Conservation (phyloP, 2,113 vertebrate species). For the Oplegnathus fasciatus region DNA sequence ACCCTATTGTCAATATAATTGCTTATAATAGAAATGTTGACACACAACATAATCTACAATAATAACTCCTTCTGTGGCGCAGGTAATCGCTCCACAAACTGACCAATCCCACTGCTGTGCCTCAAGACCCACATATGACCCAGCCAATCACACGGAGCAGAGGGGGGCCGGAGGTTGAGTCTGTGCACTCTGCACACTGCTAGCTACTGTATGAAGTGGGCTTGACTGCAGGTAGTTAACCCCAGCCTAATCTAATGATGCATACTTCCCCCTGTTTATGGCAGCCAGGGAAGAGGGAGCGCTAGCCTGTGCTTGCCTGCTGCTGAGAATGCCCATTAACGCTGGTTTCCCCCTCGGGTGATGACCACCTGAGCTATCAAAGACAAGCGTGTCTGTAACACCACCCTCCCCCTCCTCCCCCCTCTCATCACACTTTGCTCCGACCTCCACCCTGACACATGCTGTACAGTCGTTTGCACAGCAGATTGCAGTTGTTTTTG, state of each 20-base stretch:
- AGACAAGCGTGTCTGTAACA: slow-evolving; percentile 76
- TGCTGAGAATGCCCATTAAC: slow-evolving; percentile 82
- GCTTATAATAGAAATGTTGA: slow-evolving; percentile 24
- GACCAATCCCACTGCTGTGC: slow-evolving; percentile 21
- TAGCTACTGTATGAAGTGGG: slow-evolving; percentile 68
- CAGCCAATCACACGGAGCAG: slow-evolving; percentile 19
- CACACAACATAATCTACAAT: slow-evolving; percentile 11
- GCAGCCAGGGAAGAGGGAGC: slow-evolving; percentile 66
- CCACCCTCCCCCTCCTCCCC: slow-evolving; percentile 30
- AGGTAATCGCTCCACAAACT: slow-evolving; percentile 1
- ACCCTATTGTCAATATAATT: slow-evolving; percentile 7
- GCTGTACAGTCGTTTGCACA: slow-evolving; percentile 12
- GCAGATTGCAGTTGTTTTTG: neutral
- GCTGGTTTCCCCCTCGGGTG: slow-evolving; percentile 78
- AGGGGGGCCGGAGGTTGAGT: neutral
- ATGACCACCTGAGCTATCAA: slow-evolving; percentile 85
- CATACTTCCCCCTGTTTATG: slow-evolving; percentile 77
- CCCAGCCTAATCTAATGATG: slow-evolving; percentile 72
- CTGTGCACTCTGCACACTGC: slow-evolving; percentile 16
- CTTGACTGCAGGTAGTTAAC: slow-evolving; percentile 66
- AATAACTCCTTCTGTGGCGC: slow-evolving; percentile 4
- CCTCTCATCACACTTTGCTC: slow-evolving; percentile 68
- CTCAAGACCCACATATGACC: neutral
- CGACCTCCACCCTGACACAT: slow-evolving; percentile 44
- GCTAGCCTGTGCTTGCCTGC: slow-evolving; percentile 82